phyloP scores from a whole-genome alignment of 2,797 vertebrate genomes.

The Siniperca undulata region DNA sequence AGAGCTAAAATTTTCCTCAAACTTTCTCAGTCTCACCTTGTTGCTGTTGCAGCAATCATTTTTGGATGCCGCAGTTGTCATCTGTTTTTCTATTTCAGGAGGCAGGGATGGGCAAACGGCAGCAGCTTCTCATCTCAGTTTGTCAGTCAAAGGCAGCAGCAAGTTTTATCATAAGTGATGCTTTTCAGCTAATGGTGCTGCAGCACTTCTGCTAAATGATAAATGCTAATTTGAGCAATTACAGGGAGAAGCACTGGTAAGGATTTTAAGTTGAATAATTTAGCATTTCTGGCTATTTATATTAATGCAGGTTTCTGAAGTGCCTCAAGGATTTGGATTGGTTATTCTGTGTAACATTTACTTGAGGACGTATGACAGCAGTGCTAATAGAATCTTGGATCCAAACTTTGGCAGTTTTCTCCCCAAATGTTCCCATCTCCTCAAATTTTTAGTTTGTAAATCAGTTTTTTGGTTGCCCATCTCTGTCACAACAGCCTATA shows the following conservation, averaged over 20 bases:
- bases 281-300: conserved; percentile 56
- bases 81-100: conserved; percentile 1
- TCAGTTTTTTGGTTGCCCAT: conserved; percentile 40
- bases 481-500: conserved; percentile 39
- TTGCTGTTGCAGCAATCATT: neutral
- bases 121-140: conserved; percentile 33
- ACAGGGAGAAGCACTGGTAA: conserved; percentile 48
- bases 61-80: neutral
- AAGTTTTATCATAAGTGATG: conserved; percentile 37
- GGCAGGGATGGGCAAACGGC: conserved; percentile 55
- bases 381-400: conserved; percentile 23
- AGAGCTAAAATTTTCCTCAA: neutral
- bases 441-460: conserved; percentile 1
- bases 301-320: conserved; percentile 56
- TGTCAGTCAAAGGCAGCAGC: conserved; percentile 31
- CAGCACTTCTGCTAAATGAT: conserved; percentile 48
- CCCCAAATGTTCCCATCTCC: neutral
- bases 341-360: conserved; percentile 37
- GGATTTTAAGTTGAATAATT: conserved; percentile 59
- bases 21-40: neutral
- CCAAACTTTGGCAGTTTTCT: neutral
- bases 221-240: conserved; percentile 68
- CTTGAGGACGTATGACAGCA: conserved; percentile 24
- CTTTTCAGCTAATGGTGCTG: conserved; percentile 58
- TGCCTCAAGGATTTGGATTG: conserved; percentile 46